phyloP scores from a whole-genome alignment of 2,113 vertebrate species.

The Pedetes capensis region DNA sequence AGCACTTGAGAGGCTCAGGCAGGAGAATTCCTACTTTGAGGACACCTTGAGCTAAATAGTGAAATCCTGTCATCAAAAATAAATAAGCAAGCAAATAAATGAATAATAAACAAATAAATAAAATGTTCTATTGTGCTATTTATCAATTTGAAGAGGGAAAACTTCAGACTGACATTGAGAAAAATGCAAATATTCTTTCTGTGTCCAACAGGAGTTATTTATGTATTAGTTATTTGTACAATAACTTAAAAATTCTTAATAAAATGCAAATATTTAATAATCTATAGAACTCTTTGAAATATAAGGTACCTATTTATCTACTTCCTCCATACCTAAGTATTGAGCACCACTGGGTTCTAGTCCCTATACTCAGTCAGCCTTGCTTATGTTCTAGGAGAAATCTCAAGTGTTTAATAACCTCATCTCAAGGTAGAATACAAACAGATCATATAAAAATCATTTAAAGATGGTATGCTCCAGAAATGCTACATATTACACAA shows the following conservation, averaged over 20 bases:
- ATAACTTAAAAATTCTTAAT: too few species aligned
- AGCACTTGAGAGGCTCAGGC: neutral
- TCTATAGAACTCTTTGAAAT: conserved; percentile 1
- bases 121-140: neutral
- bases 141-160: neutral
- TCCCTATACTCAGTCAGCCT: neutral
- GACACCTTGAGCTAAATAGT: neutral
- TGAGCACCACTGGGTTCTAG: neutral
- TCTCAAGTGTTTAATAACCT: conserved; percentile 1
- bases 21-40: neutral
- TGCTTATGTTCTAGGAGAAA: neutral
- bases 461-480: conserved; percentile 5
- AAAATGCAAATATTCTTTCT: conserved; percentile 38
- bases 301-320: neutral
- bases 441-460: neutral
- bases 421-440: neutral
- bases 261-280: conserved; percentile 35
- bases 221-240: too few species aligned
- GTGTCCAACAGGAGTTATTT: too few species aligned
- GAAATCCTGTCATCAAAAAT: neutral
- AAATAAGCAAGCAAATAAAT: neutral
- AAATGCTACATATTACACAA: neutral
- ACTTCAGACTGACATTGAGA: neutral
- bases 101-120: neutral
- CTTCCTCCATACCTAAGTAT: neutral